Conservation (phyloP, 2,113 vertebrate genomes). For the Microtus pennsylvanicus region DNA sequence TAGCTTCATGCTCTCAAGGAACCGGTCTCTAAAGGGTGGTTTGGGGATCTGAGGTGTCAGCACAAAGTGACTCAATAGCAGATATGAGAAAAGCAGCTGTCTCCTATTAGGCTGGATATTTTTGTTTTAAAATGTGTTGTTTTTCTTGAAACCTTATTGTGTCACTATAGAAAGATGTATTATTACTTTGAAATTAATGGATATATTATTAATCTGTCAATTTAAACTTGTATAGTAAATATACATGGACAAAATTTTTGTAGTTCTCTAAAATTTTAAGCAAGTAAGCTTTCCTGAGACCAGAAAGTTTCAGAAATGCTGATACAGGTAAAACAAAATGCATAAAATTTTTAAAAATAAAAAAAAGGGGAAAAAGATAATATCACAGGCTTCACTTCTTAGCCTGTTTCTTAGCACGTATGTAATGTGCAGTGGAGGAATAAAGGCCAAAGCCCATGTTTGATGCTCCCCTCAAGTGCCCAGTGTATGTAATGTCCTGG, state of each 20-base stretch:
- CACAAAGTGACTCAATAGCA: neutral
- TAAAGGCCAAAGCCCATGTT: neutral
- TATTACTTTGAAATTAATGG: slow-evolving; percentile 2
- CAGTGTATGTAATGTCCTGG: neutral
- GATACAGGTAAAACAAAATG: neutral
- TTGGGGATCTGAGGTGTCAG: neutral
- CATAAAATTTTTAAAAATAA: neutral
- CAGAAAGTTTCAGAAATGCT: slow-evolving; percentile 21
- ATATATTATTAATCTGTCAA: neutral
- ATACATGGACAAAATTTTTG: neutral
- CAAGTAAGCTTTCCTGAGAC: neutral
- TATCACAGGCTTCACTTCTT: neutral
- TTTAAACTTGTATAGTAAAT: slow-evolving; percentile 16
- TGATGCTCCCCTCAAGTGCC: neutral
- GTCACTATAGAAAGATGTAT: neutral
- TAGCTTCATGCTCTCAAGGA: neutral
- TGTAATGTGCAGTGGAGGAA: neutral
- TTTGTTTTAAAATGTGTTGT: neutral
- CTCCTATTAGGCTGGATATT: neutral
- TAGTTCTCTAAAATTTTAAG: neutral
- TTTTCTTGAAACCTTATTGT: slow-evolving; percentile 15
- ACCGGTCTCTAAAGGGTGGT: neutral
- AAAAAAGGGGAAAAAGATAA: neutral
- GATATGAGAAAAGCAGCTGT: neutral
- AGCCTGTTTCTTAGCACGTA: neutral